Evolutionary conservation across 2,888 invertebrate genomes (phyloP).

Genomic region (Tetheella fluctuosa): DNA sequence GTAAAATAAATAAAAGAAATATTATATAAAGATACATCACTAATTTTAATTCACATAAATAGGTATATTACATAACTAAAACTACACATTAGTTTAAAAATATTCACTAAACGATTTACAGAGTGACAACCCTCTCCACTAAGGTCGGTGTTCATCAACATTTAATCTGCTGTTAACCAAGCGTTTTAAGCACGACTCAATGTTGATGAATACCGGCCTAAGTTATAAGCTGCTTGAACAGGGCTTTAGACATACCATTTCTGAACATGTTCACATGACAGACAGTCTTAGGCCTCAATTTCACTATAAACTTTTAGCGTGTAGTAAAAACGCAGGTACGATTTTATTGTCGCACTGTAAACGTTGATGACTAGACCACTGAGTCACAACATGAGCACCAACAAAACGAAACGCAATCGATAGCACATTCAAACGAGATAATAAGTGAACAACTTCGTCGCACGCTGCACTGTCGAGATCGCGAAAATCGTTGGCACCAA

Average conservation of each 20-base stretch:
- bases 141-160: no score
- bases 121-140: constrained; percentile 40
- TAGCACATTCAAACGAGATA: constrained; percentile 6
- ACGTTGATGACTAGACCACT: constrained; percentile 60
- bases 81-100: constrained; percentile 15
- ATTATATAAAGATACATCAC: constrained; percentile 22
- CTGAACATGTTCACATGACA: constrained; percentile 21
- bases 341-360: constrained; percentile 41
- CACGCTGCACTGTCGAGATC: constrained; percentile 30
- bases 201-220: no score
- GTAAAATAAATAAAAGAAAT: constrained; percentile 36
- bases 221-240: constrained; percentile 58
- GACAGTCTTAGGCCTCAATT: constrained; percentile 41
- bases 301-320: constrained; percentile 35
- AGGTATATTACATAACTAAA: constrained; percentile 32
- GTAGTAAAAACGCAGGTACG: constrained; percentile 32
- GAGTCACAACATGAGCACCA: constrained; percentile 45
- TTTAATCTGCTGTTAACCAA: no score
- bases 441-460: constrained; percentile 16
- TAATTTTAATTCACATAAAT: constrained; percentile 37
- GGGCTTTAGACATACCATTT: constrained; percentile 31
- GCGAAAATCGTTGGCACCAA: constrained; percentile 32
- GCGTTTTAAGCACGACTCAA: no score
- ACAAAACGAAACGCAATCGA: constrained; percentile 25
- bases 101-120: constrained; percentile 14